Evolutionary conservation across 2,888 invertebrate species (phyloP).

Genomic region (Agrochola lychnidis): DNA sequence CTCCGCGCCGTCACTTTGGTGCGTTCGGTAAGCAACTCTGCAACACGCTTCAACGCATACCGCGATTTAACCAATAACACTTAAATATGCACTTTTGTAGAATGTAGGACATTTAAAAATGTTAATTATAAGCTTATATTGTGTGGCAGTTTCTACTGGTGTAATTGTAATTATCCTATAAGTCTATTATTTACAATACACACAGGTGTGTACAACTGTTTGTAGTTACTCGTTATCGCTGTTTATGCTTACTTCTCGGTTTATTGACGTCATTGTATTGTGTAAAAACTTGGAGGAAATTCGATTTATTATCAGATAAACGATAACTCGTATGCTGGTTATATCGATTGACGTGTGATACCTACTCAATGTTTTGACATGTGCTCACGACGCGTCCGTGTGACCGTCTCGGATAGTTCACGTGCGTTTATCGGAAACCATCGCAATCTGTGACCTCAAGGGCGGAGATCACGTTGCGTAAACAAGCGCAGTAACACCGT

Average conservation of each 20-base stretch:
- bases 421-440: constrained; percentile 74
- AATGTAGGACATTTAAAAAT: constrained; percentile 19
- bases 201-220: constrained; percentile 62
- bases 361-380: constrained; percentile 73
- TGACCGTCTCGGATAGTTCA: constrained; percentile 69
- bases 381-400: constrained; percentile 71
- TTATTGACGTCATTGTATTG: constrained; percentile 65
- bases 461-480: constrained; percentile 75
- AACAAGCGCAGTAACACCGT: constrained; percentile 64
- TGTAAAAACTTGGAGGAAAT: constrained; percentile 57
- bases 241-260: constrained; percentile 59
- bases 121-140: constrained; percentile 14
- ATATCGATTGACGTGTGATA: constrained; percentile 68
- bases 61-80: constrained; percentile 39
- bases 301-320: constrained; percentile 62
- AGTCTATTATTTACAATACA: constrained; percentile 55
- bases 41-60: constrained; percentile 63
- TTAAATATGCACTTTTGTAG: constrained; percentile 15
- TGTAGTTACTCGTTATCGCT: constrained; percentile 57
- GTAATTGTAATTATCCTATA: constrained; percentile 51
- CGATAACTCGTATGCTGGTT: constrained; percentile 55
- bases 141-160: constrained; percentile 36
- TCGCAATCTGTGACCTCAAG: constrained; percentile 74
- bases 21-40: constrained; percentile 76
- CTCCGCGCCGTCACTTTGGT: constrained; percentile 83